Evolutionary conservation across 2,888 invertebrate species (phyloP).

Genomic region (Diploptera punctata): DNA sequence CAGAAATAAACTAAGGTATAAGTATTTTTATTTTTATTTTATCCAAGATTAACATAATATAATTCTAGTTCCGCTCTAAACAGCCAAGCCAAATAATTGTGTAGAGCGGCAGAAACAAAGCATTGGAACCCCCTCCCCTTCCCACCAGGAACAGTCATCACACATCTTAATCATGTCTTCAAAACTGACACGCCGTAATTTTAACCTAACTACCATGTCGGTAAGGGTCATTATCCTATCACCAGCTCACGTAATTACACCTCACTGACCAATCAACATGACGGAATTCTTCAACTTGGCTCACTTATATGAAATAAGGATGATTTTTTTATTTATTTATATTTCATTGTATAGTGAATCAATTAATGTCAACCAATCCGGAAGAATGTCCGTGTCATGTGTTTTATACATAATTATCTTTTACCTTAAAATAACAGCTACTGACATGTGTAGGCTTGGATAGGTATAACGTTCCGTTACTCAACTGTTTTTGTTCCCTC

Average conservation of each 20-base stretch:
- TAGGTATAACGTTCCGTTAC: not conserved
- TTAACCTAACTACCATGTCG: conserved; percentile 23
- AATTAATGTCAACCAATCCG: conserved; percentile 2
- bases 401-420: not conserved
- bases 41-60: too few relatives aligned
- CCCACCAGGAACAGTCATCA: too few relatives aligned
- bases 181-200: conserved; percentile 29
- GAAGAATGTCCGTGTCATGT: not conserved
- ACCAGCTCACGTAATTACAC: conserved; percentile 31
- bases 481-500: too few relatives aligned
- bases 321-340: not conserved
- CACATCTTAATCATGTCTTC: conserved; percentile 21
- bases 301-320: conserved; percentile 18
- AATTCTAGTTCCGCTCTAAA: too few relatives aligned
- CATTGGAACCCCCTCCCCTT: conserved; percentile 10
- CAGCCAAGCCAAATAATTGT: not conserved
- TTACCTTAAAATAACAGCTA: not conserved
- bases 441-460: not conserved
- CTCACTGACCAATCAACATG: conserved; percentile 33
- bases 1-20: too few relatives aligned
- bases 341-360: not conserved
- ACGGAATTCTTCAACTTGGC: conserved; percentile 7
- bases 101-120: conserved; percentile 3
- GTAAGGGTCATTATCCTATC: conserved; percentile 37
- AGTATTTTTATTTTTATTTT: too few relatives aligned